Evolutionary conservation across 2,113 vertebrate genomes (phyloP).

Genomic region (Isichthys henryi): DNA sequence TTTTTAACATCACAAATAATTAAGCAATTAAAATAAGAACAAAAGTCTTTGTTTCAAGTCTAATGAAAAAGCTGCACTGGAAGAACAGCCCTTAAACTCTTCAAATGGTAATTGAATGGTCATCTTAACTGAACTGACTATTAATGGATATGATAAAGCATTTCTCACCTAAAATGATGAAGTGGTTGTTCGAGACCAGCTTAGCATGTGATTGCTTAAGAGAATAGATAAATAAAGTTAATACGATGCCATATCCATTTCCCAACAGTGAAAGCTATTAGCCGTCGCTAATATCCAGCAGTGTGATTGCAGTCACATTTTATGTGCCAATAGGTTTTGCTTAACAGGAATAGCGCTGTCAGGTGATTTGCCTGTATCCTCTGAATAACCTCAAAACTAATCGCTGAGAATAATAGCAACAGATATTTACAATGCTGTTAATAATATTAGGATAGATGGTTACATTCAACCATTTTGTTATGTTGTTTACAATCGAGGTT

Average conservation of each 20-base stretch:
- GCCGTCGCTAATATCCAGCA: neutral
- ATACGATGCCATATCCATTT: neutral
- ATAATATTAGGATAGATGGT: neutral
- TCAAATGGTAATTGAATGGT: neutral
- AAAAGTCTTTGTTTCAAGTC: neutral
- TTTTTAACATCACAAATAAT: neutral
- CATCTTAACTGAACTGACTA: neutral
- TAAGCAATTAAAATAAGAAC: neutral
- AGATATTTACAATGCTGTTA: neutral
- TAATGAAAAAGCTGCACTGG: neutral
- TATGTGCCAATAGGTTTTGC: neutral
- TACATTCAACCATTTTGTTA: neutral
- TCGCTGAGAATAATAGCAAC: neutral
- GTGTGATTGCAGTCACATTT: neutral
- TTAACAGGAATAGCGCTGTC: neutral
- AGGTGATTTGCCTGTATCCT: slow-evolving; percentile 4
- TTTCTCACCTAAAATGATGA: neutral
- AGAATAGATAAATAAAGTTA: slow-evolving; percentile 1
- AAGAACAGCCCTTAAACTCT: neutral
- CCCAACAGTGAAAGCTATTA: neutral
- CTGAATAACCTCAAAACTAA: slow-evolving; percentile 4
- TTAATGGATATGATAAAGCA: neutral
- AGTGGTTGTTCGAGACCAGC: neutral
- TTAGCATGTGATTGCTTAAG: neutral
- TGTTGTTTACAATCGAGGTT: neutral